Evolutionary conservation across 2,888 invertebrate species (phyloP).

Genomic region (Hydraecia micacea): DNA sequence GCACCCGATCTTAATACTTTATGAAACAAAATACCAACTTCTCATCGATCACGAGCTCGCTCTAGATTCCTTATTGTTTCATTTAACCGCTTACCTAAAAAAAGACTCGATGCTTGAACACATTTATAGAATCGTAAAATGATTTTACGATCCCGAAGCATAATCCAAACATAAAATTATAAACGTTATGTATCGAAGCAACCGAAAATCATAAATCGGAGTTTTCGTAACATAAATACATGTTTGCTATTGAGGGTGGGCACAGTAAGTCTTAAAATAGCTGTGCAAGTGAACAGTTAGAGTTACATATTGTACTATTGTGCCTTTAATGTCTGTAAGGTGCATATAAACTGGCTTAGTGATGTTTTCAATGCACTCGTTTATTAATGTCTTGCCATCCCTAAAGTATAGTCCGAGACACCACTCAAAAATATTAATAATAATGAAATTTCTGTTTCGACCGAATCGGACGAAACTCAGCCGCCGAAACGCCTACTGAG

Average conservation of each 20-base stretch:
- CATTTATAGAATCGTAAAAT: conserved; percentile 86
- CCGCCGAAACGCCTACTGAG: too few relatives aligned
- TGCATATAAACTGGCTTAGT: conserved; percentile 44
- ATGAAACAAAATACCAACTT: not conserved
- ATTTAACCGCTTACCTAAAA: conserved; percentile 66
- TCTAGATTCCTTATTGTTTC: conserved; percentile 59
- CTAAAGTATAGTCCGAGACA: too few relatives aligned
- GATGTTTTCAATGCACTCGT: conserved; percentile 20
- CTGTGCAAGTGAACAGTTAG: conserved; percentile 24
- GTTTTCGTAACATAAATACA: conserved; percentile 65
- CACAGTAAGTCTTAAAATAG: conserved; percentile 49
- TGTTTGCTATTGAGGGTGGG: conserved; percentile 64
- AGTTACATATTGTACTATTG: conserved; percentile 56
- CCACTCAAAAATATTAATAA: too few relatives aligned
- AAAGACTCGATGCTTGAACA: conserved; percentile 76
- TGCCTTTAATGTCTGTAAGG: conserved; percentile 32
- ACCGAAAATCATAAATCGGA: conserved; percentile 81
- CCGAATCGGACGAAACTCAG: too few relatives aligned
- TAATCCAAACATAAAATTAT: conserved; percentile 85
- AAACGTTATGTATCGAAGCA: conserved; percentile 78
- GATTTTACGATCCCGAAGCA: conserved; percentile 81
- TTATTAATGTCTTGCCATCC: conserved; percentile 4
- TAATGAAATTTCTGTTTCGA: too few relatives aligned
- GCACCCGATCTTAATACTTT: not conserved
- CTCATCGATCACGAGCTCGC: conserved; percentile 17